phyloP scores from a whole-genome alignment of 1,140 invertebrate genomes.

The Microplitis mediator region DNA sequence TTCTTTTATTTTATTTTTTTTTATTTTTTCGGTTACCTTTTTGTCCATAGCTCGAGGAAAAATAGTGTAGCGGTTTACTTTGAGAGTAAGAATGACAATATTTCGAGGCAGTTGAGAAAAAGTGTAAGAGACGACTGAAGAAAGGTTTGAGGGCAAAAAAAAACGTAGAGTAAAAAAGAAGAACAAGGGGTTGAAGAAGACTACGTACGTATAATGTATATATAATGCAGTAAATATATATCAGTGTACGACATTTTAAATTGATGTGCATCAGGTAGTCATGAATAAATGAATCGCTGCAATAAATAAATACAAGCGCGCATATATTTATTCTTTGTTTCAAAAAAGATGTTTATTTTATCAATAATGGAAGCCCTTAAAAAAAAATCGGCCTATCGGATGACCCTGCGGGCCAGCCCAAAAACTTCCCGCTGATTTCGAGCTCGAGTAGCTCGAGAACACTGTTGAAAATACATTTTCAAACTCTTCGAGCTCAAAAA shows the following conservation, averaged over 20 bases:
- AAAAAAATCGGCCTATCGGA: too few species aligned
- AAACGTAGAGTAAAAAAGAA: neutral
- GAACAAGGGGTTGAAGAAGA: constrained; percentile 4
- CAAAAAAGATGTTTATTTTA: too few species aligned
- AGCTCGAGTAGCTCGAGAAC: too few species aligned
- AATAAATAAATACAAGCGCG: neutral
- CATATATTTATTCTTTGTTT: neutral
- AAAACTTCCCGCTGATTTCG: too few species aligned
- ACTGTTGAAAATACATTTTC: too few species aligned
- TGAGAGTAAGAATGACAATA: constrained; percentile 42
- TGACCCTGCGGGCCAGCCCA: too few species aligned
- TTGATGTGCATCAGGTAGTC: constrained; percentile 46
- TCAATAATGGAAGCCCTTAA: too few species aligned
- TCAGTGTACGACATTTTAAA: constrained; percentile 32
- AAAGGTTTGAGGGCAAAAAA: neutral
- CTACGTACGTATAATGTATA: neutral
- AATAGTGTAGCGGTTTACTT: constrained; percentile 27
- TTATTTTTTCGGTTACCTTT: neutral
- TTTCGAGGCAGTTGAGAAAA: constrained; percentile 22
- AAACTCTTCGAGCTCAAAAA: too few species aligned
- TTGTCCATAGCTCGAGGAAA: constrained; percentile 16
- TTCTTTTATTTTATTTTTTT: neutral
- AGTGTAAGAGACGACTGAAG: neutral
- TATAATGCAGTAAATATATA: constrained; percentile 13
- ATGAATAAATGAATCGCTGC: constrained; percentile 36